Evolutionary conservation across 2,888 invertebrate species (phyloP).

Genomic region (Pomacea canaliculata): DNA sequence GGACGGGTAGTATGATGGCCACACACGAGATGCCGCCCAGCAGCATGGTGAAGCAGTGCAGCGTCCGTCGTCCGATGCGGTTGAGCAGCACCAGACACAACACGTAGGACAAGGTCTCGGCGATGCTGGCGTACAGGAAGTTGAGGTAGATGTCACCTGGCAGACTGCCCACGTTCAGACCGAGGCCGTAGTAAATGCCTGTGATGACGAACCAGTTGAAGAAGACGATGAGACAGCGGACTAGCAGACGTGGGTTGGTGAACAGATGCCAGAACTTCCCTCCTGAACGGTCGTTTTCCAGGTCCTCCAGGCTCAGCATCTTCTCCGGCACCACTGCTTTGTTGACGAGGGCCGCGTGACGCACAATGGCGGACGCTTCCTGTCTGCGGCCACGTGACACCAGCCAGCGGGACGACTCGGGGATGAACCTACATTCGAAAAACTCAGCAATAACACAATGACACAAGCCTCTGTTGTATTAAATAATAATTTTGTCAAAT

Average conservation of each 20-base stretch:
- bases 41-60: slow-evolving; percentile 44
- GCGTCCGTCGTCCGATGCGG: slow-evolving; percentile 44
- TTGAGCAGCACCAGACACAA: slow-evolving; percentile 47
- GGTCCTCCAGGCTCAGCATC: slow-evolving; percentile 12
- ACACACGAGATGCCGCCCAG: slow-evolving; percentile 43
- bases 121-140: slow-evolving; percentile 49
- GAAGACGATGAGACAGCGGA: slow-evolving; percentile 46
- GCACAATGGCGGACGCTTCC: slow-evolving; percentile 51
- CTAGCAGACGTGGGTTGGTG: slow-evolving; percentile 35
- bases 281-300: slow-evolving; percentile 27
- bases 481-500: too few species aligned
- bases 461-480: too few species aligned
- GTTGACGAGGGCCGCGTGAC: slow-evolving; percentile 54
- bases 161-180: slow-evolving; percentile 48
- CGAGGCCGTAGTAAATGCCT: slow-evolving; percentile 49
- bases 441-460: background rate
- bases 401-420: slow-evolving; percentile 65
- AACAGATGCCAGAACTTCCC: slow-evolving; percentile 47
- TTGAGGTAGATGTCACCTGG: slow-evolving; percentile 55
- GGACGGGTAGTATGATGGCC: slow-evolving; percentile 34
- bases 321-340: slow-evolving; percentile 47
- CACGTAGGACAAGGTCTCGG: slow-evolving; percentile 49
- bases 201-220: slow-evolving; percentile 42
- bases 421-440: slow-evolving; percentile 44
- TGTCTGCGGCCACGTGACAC: slow-evolving; percentile 45